phyloP scores from a whole-genome alignment of 2,888 invertebrate genomes.

The Gibbula magus region DNA sequence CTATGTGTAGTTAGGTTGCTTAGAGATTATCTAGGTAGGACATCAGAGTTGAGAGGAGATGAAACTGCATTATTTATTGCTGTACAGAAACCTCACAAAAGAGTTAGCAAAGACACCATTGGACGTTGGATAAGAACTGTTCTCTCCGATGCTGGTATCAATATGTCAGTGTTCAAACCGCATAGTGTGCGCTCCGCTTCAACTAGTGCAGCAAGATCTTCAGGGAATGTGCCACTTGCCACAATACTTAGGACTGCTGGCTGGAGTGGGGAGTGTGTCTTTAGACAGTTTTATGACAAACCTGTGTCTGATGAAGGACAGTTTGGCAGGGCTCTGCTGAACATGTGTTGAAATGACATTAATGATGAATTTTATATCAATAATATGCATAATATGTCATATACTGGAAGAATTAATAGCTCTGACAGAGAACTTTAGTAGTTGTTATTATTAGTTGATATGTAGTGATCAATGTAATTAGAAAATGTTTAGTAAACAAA shows the following conservation, averaged over 20 bases:
- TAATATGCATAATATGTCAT: too few relatives aligned
- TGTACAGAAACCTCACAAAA: slow-evolving; percentile 38
- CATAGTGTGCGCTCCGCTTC: slow-evolving; percentile 43
- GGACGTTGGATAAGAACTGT: slow-evolving; percentile 43
- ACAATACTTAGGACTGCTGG: neutral
- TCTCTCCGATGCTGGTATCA: slow-evolving; percentile 33
- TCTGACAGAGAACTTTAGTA: too few relatives aligned
- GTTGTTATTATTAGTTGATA: too few relatives aligned
- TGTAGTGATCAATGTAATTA: too few relatives aligned
- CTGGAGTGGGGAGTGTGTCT: too few relatives aligned
- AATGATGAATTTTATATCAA: too few relatives aligned
- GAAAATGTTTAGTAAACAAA: too few relatives aligned
- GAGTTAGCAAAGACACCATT: slow-evolving; percentile 38
- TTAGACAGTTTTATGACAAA: too few relatives aligned
- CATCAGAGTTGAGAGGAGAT: slow-evolving; percentile 16
- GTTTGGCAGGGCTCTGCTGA: too few relatives aligned
- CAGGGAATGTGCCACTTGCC: neutral
- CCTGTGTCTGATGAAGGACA: too few relatives aligned
- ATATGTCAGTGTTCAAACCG: slow-evolving; percentile 28
- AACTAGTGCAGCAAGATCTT: neutral
- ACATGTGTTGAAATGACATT: too few relatives aligned
- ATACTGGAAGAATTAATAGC: too few relatives aligned
- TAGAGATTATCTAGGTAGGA: slow-evolving; percentile 7
- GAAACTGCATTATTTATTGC: slow-evolving; percentile 33
- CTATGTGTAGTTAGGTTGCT: slow-evolving; percentile 19